Evolutionary conservation across 2,113 vertebrate genomes (phyloP).

Genomic region (Psittacara wagleri): DNA sequence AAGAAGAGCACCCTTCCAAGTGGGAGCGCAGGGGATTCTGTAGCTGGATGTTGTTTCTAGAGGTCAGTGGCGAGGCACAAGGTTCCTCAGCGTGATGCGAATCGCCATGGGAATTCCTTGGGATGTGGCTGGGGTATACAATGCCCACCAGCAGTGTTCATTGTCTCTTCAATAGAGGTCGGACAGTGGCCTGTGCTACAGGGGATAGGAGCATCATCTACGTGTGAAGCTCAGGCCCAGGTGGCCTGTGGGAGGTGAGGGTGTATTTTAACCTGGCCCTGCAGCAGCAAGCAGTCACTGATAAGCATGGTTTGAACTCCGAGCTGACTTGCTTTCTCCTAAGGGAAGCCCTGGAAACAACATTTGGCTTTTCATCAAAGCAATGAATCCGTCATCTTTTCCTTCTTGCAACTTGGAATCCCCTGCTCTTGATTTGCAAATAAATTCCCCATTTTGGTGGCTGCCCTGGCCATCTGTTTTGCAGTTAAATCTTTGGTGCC

Average conservation of each 20-base stretch:
- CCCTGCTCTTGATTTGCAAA: constrained; percentile 56
- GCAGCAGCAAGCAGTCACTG: background rate
- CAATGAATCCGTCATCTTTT: constrained; percentile 71
- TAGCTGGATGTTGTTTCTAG: background rate
- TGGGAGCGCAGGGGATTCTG: background rate
- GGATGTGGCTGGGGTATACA: accelerated
- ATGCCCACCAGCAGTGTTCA: background rate
- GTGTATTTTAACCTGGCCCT: background rate
- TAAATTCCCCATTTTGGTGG: constrained; percentile 68
- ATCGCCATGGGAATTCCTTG: background rate
- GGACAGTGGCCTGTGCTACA: background rate
- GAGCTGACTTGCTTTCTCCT: constrained; percentile 9
- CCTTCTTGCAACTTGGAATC: constrained; percentile 43
- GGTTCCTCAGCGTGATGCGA: background rate
- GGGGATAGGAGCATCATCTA: background rate
- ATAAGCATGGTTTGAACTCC: constrained; percentile 1
- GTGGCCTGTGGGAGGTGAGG: background rate
- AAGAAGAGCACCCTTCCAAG: background rate
- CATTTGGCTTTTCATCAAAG: constrained; percentile 69
- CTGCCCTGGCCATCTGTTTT: constrained; percentile 62
- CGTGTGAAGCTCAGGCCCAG: accelerated
- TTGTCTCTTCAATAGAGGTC: background rate
- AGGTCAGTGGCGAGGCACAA: background rate
- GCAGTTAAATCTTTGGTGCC: constrained; percentile 65
- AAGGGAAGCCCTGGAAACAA: constrained; percentile 29